Base-by-base conservation (phyloP, 2,888 invertebrate species). In the Drosophila nigricruria region DNA sequence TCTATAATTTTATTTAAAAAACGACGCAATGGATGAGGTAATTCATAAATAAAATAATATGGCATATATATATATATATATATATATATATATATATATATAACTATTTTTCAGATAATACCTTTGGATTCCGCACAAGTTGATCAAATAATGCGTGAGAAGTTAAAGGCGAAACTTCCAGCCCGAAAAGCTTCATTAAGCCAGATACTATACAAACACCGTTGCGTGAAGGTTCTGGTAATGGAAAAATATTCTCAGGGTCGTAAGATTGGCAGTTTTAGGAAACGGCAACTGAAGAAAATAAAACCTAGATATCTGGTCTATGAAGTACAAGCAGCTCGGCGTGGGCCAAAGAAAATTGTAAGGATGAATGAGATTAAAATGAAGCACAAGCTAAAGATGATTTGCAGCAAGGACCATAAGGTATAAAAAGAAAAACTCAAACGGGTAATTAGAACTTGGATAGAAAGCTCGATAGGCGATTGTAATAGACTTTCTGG, bases 21-120 rank as follows among this genome's bases (percentile, higher is more conserved):
- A 5, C 16, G 10, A 16, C 16, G 52, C 16, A 23, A 52, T 52
- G 52, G 52, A 34, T n/a, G 23, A 52, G 52, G 52, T 52, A 36
- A n/a, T 49, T 10, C 4, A 14, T 3, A 49, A 27, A n/a, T 12
- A 5, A 0, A 2, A 10, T 5, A n/a, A 12, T 18, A 18, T 18
- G 5, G 18, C 10, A 30, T 12, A 49, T 18, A 49, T 6, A n/a
- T n/a, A n/a, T n/a, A n/a, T n/a, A n/a, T n/a, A n/a, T n/a, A n/a
- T n/a, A n/a, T n/a, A n/a, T n/a, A n/a, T n/a, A n/a, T n/a, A n/a
- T n/a, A n/a, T n/a, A n/a, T n/a, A n/a, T n/a, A n/a, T n/a, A n/a
- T n/a, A n/a, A n/a, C n/a, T 25, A 1, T 6, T 53, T n/a, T 25
- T 36, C n/a, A 53, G 52, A 36, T 12, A n/a, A 53, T 6, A 10